Percentiles rank a stretch among this genome's conserved stretches.
phyloP scores from a whole-genome alignment of 2,888 invertebrate genomes.

The Drosophila percnosoma region DNA sequence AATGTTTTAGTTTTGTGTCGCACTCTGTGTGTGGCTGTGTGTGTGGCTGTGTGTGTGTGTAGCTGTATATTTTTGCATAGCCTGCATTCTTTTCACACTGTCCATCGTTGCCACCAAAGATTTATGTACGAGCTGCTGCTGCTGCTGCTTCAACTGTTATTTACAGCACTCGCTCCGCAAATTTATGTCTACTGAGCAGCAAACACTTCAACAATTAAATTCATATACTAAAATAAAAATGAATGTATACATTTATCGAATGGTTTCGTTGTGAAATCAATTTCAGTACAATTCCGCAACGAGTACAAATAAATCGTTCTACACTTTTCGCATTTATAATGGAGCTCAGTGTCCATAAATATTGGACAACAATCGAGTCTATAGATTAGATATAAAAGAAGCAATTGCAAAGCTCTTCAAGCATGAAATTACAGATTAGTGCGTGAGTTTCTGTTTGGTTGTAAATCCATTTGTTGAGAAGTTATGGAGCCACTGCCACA shows the following conservation, averaged over 20 bases:
- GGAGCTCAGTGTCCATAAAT: slow-evolving; percentile 18
- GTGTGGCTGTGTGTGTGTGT: slow-evolving; percentile 30
- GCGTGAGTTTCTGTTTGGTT: not conserved
- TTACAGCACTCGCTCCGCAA: slow-evolving; percentile 65
- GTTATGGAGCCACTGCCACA: not conserved
- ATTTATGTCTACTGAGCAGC: slow-evolving; percentile 61
- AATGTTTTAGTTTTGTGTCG: slow-evolving; percentile 71
- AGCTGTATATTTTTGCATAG: slow-evolving; percentile 50
- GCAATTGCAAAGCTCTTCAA: not conserved
- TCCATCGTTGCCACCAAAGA: slow-evolving; percentile 55
- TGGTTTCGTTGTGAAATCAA: slow-evolving; percentile 26
- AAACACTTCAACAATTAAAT: slow-evolving; percentile 42
- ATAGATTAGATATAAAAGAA: slow-evolving; percentile 10
- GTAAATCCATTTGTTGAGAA: not conserved
- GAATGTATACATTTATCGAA: slow-evolving; percentile 21
- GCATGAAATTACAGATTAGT: slow-evolving; percentile 26
- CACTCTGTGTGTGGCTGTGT: slow-evolving; percentile 16
- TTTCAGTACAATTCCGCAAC: slow-evolving; percentile 12
- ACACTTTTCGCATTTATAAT: slow-evolving; percentile 10
- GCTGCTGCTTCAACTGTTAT: slow-evolving; percentile 68
- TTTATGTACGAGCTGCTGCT: slow-evolving; percentile 60
- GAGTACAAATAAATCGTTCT: slow-evolving; percentile 17
- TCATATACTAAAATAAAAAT: slow-evolving; percentile 40
- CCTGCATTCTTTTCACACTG: slow-evolving; percentile 51
- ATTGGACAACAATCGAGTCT: slow-evolving; percentile 7